Evolutionary conservation across 2,113 vertebrate genomes (phyloP), one percentile per base, ranked within the genome.

Genomic region (Triplophysa rosa): DNA sequence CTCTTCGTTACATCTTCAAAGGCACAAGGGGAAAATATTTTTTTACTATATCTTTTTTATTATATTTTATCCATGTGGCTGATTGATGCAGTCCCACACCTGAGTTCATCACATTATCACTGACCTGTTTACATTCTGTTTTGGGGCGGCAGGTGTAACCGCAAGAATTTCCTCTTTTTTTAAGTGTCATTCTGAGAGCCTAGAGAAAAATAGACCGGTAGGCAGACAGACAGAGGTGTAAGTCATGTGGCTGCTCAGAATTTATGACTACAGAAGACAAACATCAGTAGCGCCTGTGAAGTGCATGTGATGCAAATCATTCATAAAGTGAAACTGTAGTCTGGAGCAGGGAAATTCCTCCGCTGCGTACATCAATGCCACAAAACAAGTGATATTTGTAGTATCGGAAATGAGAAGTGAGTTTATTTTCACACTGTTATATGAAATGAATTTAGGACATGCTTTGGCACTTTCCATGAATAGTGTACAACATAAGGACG

Each of bases 61-160:
- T 16, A 12, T 47, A 24, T 61, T 62, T 79, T 58, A 83, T 61
- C 29, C 71, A 49, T n/a, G 24, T 76, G 54, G 64, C 61, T 63
- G 7, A 6, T 13, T n/a, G 14, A 68, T 58, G 52, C 33, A 82
- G 47, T 73, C 67, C n/a, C 26, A 78, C 68, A 59, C 64, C 37
- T 45, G 9, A 42, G 81, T 54, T 37, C 59, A 77, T 72, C 17
- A 80, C 54, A 80, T 73, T 75, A 23, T 23, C 77, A 82, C 26
- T 85, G 80, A 83, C 81, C 61, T 80, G 84, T 74, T 83, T 81
- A 81, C 78, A 84, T 84, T 74, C 64, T 80, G 73, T 81, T 84
- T 74, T 75, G 37, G 69, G 40, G 47, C 47, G 33, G 72, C 78
- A 68, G 67, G 74, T 78, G 77, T 83, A 69, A 78, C 78, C 81